phyloP scores from a whole-genome alignment of 2,797 vertebrate species.

The Pseudomugil tenellus region DNA sequence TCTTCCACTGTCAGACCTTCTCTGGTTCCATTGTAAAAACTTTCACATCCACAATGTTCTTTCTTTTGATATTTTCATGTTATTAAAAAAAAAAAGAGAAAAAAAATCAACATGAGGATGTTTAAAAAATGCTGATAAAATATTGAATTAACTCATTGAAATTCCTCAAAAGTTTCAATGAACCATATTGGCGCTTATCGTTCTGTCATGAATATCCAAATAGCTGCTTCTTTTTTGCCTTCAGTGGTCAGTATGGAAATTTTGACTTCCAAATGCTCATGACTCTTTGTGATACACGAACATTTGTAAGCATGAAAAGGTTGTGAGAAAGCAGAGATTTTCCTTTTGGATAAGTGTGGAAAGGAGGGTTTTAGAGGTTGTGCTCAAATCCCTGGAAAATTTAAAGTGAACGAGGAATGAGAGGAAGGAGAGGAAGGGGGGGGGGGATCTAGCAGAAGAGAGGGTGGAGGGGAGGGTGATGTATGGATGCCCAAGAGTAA shows the following conservation, averaged over 20 bases:
- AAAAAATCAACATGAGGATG: not conserved
- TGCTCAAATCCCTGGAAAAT: conserved; percentile 94
- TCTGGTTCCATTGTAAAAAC: conserved; percentile 9
- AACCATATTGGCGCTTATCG: not conserved
- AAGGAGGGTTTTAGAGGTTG: conserved; percentile 76
- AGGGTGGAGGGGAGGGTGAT: conserved; percentile 78
- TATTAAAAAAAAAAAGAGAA: not conserved
- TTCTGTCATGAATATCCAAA: conserved; percentile 51
- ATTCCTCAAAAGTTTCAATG: not conserved
- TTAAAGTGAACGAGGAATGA: conserved; percentile 68
- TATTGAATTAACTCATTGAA: not conserved
- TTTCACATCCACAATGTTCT: not conserved
- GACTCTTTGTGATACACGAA: conserved; percentile 45
- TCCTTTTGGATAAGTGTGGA: conserved; percentile 48
- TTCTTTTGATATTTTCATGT: not conserved
- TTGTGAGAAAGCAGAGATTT: conserved; percentile 27
- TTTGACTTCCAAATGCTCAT: conserved; percentile 23
- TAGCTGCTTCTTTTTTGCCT: not conserved
- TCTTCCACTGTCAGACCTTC: conserved; percentile 9
- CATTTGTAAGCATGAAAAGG: conserved; percentile 53
- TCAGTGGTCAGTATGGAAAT: conserved; percentile 37
- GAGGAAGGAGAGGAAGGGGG: conserved; percentile 62
- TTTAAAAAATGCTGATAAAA: not conserved
- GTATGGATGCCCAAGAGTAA: conserved; percentile 93
- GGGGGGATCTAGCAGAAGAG: conserved; percentile 78